Conservation (phyloP, 2,888 invertebrate species). For the Molanna angustata region DNA sequence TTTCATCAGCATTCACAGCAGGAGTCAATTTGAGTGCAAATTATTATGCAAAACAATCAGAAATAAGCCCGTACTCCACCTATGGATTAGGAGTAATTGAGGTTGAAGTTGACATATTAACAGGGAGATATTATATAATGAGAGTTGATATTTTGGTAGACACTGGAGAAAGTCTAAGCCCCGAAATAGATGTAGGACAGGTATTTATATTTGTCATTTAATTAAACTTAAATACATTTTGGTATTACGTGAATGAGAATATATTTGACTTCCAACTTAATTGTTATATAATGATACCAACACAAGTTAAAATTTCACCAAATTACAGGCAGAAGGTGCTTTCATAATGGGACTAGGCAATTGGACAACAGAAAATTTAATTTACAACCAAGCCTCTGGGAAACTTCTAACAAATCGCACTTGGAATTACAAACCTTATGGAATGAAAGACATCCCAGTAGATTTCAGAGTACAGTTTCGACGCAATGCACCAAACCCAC, state of each 20-base stretch:
- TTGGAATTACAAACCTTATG: conserved; percentile 72
- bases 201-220: no score
- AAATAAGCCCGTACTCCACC: conserved; percentile 57
- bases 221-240: no score
- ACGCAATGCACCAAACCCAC: conserved; percentile 59
- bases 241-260: no score
- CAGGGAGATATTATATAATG: conserved; percentile 67
- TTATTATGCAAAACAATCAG: conserved; percentile 45
- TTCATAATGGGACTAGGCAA: conserved; percentile 71
- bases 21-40: conserved; percentile 56
- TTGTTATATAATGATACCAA: no score
- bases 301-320: not conserved
- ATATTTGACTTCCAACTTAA: no score
- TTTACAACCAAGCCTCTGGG: conserved; percentile 57
- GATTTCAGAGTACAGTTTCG: conserved; percentile 64
- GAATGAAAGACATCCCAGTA: conserved; percentile 66
- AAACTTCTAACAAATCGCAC: conserved; percentile 64
- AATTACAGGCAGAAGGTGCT: conserved; percentile 40
- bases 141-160: conserved; percentile 74
- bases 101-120: conserved; percentile 74
- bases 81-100: conserved; percentile 66
- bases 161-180: conserved; percentile 69
- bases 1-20: conserved; percentile 49
- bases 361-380: conserved; percentile 65
- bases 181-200: conserved; percentile 71